phyloP scores from a whole-genome alignment of 1,140 invertebrate genomes.

The Leptonema lineaticorne region DNA sequence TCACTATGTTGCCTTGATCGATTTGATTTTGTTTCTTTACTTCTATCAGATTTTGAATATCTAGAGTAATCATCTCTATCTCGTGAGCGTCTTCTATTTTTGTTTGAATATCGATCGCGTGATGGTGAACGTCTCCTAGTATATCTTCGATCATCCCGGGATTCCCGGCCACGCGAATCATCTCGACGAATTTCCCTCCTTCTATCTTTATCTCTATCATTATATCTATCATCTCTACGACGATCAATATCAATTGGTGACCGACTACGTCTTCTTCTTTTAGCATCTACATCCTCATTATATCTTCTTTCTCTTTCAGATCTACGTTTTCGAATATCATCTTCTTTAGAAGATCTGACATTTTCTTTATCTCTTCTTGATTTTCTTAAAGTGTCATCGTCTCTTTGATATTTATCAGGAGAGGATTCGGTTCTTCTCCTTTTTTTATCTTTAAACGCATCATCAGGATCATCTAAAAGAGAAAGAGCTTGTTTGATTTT shows the following conservation, averaged over 20 bases:
- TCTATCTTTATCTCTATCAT: slow-evolving; percentile 42
- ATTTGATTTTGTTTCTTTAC: slow-evolving; percentile 21
- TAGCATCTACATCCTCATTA: slow-evolving; percentile 40
- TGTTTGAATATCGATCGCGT: slow-evolving; percentile 41
- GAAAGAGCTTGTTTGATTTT: slow-evolving; percentile 19
- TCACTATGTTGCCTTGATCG: slow-evolving; percentile 56
- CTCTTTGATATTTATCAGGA: neutral
- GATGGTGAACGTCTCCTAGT: slow-evolving; percentile 43
- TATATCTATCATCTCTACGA: slow-evolving; percentile 36
- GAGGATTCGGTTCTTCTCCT: neutral
- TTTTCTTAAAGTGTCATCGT: slow-evolving; percentile 27
- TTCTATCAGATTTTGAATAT: slow-evolving; percentile 36
- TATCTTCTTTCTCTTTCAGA: slow-evolving; percentile 44
- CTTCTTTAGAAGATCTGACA: slow-evolving; percentile 50
- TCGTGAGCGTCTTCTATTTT: slow-evolving; percentile 31
- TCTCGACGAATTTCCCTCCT: slow-evolving; percentile 42
- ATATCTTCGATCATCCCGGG: slow-evolving; percentile 43
- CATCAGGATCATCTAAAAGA: slow-evolving; percentile 14
- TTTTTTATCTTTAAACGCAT: slow-evolving; percentile 8
- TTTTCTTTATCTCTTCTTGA: slow-evolving; percentile 45
- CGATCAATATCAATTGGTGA: slow-evolving; percentile 34
- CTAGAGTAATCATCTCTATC: slow-evolving; percentile 40
- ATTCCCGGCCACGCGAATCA: slow-evolving; percentile 4
- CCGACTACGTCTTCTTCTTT: slow-evolving; percentile 43
- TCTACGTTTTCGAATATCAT: slow-evolving; percentile 43